These are phyloP conservation scores for Sebastes itinus DNA, from an alignment of 2,797 vertebrate species.

Conservation along the genomic window DNA sequence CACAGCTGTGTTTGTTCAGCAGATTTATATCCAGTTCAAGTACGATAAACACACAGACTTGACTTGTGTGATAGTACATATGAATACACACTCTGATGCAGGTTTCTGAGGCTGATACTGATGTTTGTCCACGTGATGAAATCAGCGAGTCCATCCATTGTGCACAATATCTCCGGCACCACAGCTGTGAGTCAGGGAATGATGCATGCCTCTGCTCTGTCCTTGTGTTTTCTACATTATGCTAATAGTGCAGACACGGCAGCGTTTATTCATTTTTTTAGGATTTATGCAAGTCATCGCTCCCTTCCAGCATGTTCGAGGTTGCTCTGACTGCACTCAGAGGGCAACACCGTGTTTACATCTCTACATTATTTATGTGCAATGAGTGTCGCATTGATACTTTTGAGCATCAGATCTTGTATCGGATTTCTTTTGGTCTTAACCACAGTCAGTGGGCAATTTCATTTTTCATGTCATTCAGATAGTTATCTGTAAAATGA, in stretches of 20 bases:
- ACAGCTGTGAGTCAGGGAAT: background rate
- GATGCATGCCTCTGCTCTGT: conserved; percentile 9
- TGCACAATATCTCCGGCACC: background rate
- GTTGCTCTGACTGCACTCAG: background rate
- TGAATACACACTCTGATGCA: background rate
- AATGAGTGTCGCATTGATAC: background rate
- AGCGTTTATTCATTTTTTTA: conserved; percentile 16
- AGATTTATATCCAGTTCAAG: background rate
- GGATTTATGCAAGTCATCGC: conserved; percentile 24
- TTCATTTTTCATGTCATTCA: background rate
- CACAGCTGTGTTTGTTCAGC: background rate
- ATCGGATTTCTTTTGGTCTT: background rate
- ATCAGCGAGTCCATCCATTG: background rate
- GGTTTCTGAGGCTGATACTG: background rate
- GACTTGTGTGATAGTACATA: background rate
- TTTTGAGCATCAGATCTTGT: background rate
- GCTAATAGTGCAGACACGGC: conserved; percentile 1
- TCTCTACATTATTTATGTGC: no score
- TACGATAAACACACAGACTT: background rate
- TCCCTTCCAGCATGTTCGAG: background rate
- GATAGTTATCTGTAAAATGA: background rate
- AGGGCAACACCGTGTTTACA: background rate
- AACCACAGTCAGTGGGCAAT: background rate
- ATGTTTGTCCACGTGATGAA: background rate
- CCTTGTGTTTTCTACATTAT: background rate